Evolutionary conservation across 2,113 vertebrate species (phyloP).

Genomic region (Lampris incognitus): DNA sequence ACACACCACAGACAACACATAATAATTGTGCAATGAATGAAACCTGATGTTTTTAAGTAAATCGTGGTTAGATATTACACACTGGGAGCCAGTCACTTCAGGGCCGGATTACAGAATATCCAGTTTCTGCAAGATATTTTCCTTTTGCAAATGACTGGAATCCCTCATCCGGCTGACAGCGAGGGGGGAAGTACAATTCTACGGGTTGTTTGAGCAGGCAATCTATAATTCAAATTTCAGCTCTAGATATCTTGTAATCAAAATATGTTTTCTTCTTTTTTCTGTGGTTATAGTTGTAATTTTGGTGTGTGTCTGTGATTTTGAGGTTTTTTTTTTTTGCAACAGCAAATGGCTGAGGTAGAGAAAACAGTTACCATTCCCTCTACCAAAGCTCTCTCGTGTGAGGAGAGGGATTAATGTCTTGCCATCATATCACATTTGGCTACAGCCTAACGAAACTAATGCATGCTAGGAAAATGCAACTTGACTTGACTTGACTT

Average conservation of each 20-base stretch:
- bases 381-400: constrained; percentile 87
- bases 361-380: constrained; percentile 94
- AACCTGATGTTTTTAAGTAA: no score
- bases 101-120: no score
- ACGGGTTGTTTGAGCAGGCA: constrained; percentile 91
- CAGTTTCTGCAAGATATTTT: no score
- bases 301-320: constrained; percentile 88
- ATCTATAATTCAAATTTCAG: constrained; percentile 92
- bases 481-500: background rate
- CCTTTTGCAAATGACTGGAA: no score
- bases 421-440: constrained; percentile 76
- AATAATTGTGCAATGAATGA: no score
- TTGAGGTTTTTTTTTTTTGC: constrained; percentile 85
- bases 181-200: constrained; percentile 73
- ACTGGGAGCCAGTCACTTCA: no score
- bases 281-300: constrained; percentile 88
- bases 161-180: constrained; percentile 60
- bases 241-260: constrained; percentile 92
- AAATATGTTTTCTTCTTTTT: constrained; percentile 96
- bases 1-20: no score
- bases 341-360: constrained; percentile 97
- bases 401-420: constrained; percentile 92
- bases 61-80: no score
- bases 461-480: background rate
- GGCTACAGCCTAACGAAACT: constrained; percentile 49